These are phyloP conservation scores for Galeopsomyia nigrocyanea DNA, from an alignment of 2,888 invertebrate genomes.

Conservation along the genomic window DNA sequence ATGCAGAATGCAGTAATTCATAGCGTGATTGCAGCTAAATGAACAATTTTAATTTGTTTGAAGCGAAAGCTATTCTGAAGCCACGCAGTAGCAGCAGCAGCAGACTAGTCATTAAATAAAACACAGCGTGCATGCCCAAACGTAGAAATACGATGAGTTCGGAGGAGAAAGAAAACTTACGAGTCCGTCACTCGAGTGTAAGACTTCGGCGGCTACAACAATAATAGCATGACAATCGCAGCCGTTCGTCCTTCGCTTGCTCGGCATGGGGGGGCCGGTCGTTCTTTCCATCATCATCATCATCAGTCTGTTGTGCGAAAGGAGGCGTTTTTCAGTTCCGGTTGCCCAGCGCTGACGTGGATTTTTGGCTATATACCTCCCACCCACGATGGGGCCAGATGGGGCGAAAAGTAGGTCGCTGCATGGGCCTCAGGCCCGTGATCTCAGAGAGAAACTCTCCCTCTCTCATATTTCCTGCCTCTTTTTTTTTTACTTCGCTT, in stretches of 20 bases:
- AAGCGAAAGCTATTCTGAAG: too few species aligned
- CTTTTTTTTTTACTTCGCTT: too few species aligned
- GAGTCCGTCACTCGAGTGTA: too few species aligned
- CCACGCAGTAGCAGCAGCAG: too few species aligned
- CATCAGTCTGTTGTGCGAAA: slow-evolving; percentile 2
- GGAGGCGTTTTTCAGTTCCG: slow-evolving; percentile 54
- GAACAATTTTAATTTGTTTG: too few species aligned
- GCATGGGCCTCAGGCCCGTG: neutral
- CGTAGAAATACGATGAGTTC: too few species aligned
- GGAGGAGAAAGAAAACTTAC: too few species aligned
- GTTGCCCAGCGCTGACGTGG: slow-evolving; percentile 52
- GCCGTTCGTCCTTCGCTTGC: slow-evolving; percentile 20
- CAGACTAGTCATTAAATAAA: too few species aligned
- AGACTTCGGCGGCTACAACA: neutral
- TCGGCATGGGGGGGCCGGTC: neutral
- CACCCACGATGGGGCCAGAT: slow-evolving; percentile 30
- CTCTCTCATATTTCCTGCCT: neutral
- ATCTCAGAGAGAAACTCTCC: slow-evolving; percentile 6
- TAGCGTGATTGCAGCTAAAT: too few species aligned
- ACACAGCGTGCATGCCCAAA: too few species aligned
- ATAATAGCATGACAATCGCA: neutral
- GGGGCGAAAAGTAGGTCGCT: slow-evolving; percentile 41
- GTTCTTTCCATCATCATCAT: neutral
- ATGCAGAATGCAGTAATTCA: too few species aligned
- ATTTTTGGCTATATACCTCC: slow-evolving; percentile 47